Evolutionary conservation across 2,888 invertebrate species (phyloP), one percentile per base, ranked within the genome.

Genomic region (Cephus nigrinus): DNA sequence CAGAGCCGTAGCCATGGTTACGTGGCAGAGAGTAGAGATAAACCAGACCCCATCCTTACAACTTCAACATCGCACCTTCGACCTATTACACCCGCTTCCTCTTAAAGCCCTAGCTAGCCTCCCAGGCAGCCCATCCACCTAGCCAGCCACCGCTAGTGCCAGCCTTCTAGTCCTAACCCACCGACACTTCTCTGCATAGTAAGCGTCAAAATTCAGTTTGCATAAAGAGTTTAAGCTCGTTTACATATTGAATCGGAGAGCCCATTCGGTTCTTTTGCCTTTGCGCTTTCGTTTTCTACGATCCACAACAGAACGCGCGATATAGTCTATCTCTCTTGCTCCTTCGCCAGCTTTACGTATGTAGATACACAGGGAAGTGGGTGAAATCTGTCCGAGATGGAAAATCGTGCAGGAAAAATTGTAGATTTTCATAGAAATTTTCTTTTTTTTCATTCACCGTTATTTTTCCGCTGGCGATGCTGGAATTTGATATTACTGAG

Each of bases 171-270:
- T 40, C 40, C 71, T 71, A 32, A 32, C 31, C 31, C 71, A 71
- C 71, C 31, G 30, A 31, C 35, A 73, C 73, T 32, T 73, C 34
- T 73, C 73, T 71, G 12, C 74, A 75, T 73, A 73, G 73, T 74
- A 74, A 79, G 81, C 79, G 81, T 80, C 77, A 80, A 82, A 84
- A 83, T 84, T 83, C 83, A 82, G 83, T 86, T 86, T 86, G 83
- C 81, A 81, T 83, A 85, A 84, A 82, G 82, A 82, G 83, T 82
- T 85, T 84, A 84, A 81, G 80, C 82, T 86, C 84, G 83, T 88
- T 87, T 86, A 86, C 85, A 83, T 84, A 82, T 83, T 81, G 80
- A 83, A 84, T 83, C 84, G 81, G 76, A 82, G 78, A 75, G 74
- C 33, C 32, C 71, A n/a, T 12, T 31, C 35, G 71, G 30, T 31